A percentile compares a stretch with the other conserved stretches of the same genome.
These are phyloP conservation scores for Excalfactoria chinensis DNA, from an alignment of 2,113 vertebrate species.

Conservation along the genomic window DNA sequence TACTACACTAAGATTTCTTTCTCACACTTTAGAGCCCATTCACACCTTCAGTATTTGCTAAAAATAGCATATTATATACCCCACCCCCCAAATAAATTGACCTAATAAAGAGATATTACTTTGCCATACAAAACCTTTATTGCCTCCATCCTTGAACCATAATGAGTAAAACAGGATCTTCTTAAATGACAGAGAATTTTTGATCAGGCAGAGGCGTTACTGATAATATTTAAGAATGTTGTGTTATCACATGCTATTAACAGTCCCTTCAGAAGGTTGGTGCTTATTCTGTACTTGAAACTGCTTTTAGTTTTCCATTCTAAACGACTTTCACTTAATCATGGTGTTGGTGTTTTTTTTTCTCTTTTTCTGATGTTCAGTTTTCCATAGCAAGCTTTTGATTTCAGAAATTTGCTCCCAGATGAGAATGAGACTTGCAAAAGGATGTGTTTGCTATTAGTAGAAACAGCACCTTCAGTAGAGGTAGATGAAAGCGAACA, in stretches of 20 bases:
- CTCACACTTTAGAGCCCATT: neutral
- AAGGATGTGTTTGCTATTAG: neutral
- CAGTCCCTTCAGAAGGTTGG: neutral
- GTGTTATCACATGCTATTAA: neutral
- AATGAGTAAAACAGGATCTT: neutral
- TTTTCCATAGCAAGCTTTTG: conserved; percentile 9
- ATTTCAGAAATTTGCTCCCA: conserved; percentile 29
- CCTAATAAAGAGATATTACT: neutral
- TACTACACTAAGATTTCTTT: neutral
- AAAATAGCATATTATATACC: neutral
- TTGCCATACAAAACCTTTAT: neutral
- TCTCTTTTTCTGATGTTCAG: neutral
- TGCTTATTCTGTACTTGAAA: neutral
- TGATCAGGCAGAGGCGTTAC: neutral
- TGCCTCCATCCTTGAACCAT: neutral
- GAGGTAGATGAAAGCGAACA: neutral
- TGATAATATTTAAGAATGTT: neutral
- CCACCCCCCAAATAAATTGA: neutral
- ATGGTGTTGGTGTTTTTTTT: neutral
- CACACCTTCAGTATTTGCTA: neutral
- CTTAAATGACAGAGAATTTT: neutral
- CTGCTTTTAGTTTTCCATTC: neutral
- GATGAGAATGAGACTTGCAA: neutral
- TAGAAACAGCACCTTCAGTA: neutral
- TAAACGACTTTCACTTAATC: neutral